A percentile compares a stretch with the other conserved stretches of the same genome.
Conservation (phyloP, 2,113 vertebrate species). For the Labeo catla region DNA sequence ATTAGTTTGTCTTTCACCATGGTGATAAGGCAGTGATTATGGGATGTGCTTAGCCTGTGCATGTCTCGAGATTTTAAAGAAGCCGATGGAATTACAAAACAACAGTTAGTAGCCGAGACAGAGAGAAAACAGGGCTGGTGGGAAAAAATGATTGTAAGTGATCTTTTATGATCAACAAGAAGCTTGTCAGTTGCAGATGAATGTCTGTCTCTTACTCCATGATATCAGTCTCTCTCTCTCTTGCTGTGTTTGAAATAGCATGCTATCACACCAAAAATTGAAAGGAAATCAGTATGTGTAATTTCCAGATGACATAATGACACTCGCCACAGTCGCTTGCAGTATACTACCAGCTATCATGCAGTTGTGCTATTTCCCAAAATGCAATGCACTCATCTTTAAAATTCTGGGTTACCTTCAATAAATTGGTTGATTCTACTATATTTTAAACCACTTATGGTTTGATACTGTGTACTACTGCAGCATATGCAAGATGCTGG, state of each 20-base stretch:
- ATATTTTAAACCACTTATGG: neutral
- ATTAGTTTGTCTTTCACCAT: constrained; percentile 37
- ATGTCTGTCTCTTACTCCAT: constrained; percentile 1
- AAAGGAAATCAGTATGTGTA: constrained; percentile 18
- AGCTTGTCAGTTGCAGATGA: constrained; percentile 7
- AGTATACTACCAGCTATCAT: neutral
- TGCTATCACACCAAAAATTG: constrained; percentile 35
- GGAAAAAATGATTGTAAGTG: constrained; percentile 22
- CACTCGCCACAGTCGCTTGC: neutral
- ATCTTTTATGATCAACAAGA: constrained; percentile 47
- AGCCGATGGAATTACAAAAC: constrained; percentile 1
- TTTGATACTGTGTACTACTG: neutral
- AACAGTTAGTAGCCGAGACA: neutral
- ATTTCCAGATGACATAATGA: constrained; percentile 25
- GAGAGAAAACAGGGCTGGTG: constrained; percentile 30
- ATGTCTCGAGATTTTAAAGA: neutral
- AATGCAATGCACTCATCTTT: neutral
- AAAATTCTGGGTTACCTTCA: neutral
- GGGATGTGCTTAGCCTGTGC: constrained; percentile 26
- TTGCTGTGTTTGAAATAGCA: constrained; percentile 34
- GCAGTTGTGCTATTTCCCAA: neutral
- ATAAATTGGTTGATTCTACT: neutral
- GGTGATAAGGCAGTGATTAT: constrained; percentile 39
- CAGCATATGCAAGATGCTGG: neutral
- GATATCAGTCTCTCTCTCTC: neutral